Conservation (phyloP, 1,140 invertebrate species). For the Drosophila rhopaloa region DNA sequence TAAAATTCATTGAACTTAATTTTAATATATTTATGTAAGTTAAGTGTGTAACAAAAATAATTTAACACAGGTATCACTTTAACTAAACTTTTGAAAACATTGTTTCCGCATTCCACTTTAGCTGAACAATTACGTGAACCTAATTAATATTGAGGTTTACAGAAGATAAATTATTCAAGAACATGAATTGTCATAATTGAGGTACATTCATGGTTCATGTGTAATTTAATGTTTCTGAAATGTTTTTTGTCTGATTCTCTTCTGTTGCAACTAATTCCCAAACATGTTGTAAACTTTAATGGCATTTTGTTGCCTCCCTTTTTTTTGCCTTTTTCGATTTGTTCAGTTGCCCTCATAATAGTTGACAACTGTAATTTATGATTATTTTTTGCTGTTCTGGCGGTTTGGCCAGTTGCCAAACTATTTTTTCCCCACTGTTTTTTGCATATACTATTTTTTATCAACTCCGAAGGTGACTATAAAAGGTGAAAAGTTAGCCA, state of each 20-base stretch:
- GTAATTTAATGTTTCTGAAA: constrained; percentile 37
- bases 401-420: constrained; percentile 66
- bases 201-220: constrained; percentile 21
- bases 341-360: constrained; percentile 34
- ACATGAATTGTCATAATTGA: constrained; percentile 18
- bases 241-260: constrained; percentile 32
- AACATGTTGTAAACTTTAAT: constrained; percentile 57
- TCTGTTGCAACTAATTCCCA: constrained; percentile 34
- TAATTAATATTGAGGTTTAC: constrained; percentile 26
- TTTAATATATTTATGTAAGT: not conserved
- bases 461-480: constrained; percentile 28
- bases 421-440: constrained; percentile 20
- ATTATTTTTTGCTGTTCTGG: constrained; percentile 58
- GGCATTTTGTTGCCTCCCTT: constrained; percentile 35
- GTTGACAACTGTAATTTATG: constrained; percentile 74
- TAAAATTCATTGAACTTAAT: not conserved
- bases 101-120: not conserved
- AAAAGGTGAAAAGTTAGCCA: constrained; percentile 42
- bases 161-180: constrained; percentile 26
- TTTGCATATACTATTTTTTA: constrained; percentile 37
- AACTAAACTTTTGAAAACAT: not conserved
- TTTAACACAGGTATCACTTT: not conserved
- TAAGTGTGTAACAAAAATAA: too few species aligned
- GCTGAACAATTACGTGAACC: constrained; percentile 3
- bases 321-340: constrained; percentile 34